These are phyloP conservation scores for Tadarida brasiliensis DNA, from an alignment of 2,797 vertebrate species.

Conservation along the genomic window DNA sequence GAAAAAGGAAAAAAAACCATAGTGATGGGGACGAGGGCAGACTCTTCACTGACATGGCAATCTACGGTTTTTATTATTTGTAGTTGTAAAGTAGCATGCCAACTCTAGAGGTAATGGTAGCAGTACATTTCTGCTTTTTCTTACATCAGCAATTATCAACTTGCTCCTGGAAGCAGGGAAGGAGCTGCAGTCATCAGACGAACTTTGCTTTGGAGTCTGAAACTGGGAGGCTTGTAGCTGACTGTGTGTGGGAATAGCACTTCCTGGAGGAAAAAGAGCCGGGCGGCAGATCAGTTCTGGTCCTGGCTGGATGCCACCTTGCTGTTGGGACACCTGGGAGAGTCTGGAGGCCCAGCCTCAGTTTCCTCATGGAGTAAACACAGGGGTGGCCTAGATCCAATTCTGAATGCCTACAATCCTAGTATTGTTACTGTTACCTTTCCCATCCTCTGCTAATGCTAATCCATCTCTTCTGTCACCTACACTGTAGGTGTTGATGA, in stretches of 20 bases:
- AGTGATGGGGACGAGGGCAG: not conserved
- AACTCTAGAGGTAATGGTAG: not conserved
- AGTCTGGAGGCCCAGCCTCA: not conserved
- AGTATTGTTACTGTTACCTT: not conserved
- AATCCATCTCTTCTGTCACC: not conserved
- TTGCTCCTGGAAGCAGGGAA: not conserved
- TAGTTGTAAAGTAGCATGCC: not conserved
- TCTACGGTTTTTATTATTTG: not conserved
- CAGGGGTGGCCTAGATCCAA: not conserved
- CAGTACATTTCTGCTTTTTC: not conserved
- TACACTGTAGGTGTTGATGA: not conserved
- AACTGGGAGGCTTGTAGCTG: not conserved
- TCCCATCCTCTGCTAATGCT: not conserved
- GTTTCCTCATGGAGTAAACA: not conserved
- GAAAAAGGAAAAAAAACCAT: not conserved
- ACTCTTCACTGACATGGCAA: not conserved
- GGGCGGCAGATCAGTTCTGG: no score
- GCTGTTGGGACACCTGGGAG: not conserved
- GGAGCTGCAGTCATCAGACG: not conserved
- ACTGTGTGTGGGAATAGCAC: not conserved
- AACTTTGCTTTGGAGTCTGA: slow-evolving; percentile 13
- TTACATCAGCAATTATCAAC: not conserved
- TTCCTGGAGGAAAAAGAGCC: not conserved
- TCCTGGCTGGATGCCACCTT: not conserved
- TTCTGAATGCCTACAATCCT: not conserved